phyloP scores from a whole-genome alignment of 2,888 invertebrate genomes.

The Machimus rusticus region DNA sequence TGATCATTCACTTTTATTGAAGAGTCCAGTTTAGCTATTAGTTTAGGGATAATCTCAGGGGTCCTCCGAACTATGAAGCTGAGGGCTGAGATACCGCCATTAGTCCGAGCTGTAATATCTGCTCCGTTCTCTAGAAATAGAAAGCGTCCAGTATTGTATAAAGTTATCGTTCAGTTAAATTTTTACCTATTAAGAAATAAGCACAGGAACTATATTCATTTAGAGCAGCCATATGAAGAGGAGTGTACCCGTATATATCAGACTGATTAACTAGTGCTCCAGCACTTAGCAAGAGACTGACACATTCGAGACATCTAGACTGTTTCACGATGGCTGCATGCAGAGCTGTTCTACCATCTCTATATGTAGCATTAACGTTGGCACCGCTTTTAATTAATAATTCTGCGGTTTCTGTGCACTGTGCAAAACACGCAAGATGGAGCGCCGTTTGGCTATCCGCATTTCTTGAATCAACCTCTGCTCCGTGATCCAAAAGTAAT shows the following conservation, averaged over 20 bases:
- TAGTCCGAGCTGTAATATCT: constrained; percentile 81
- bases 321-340: constrained; percentile 84
- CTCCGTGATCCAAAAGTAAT: constrained; percentile 76
- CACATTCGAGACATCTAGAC: constrained; percentile 72
- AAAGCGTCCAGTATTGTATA: background rate
- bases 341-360: constrained; percentile 79
- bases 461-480: constrained; percentile 78
- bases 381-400: constrained; percentile 72
- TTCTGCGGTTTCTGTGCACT: constrained; percentile 80
- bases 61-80: constrained; percentile 85
- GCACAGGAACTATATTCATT: constrained; percentile 83
- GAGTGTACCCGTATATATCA: constrained; percentile 84
- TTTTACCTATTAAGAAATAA: constrained; percentile 69
- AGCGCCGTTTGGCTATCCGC: constrained; percentile 81
- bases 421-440: constrained; percentile 83
- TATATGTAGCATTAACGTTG: constrained; percentile 72
- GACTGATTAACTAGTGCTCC: constrained; percentile 79
- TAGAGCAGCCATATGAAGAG: constrained; percentile 82
- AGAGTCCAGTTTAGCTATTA: constrained; percentile 74
- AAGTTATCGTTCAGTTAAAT: background rate
- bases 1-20: constrained; percentile 83
- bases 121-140: constrained; percentile 72
- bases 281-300: constrained; percentile 69
- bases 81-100: constrained; percentile 80
- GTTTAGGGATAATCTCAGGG: constrained; percentile 79